Evolutionary conservation across 2,888 invertebrate species (phyloP), one percentile per base, ranked within the genome.

Genomic region (Dolichomitus sp.): DNA sequence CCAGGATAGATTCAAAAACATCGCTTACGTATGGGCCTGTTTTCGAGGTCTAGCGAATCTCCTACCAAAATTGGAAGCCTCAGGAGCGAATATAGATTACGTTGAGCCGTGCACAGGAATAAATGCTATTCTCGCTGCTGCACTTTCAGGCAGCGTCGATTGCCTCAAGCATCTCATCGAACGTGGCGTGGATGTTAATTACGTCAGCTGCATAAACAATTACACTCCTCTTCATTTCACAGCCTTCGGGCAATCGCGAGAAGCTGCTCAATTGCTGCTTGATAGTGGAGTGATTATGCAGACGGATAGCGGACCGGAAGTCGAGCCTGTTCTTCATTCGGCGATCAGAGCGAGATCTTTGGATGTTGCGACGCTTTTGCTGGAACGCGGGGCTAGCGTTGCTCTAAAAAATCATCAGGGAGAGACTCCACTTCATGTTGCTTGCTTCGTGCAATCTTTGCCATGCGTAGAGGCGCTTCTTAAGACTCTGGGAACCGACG

Each of bases 21-120:
- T 97, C n/a, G 95, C 96, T 42, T 95, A 97, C 85, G 94, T 97
- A 72, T 98, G 97, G 97, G 95, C 96, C 0, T 96, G 97, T 4
- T 97, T 97, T 89, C 95, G 97, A 68, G 97, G 96, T 87, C 94
- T 97, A 66, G 95, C 95, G 90, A 96, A 97, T 86, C 93, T 97
- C 48, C 92, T 98, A 74, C 96, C 96, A 17, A 95, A 95, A 42
- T 92, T 98, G 42, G 93, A 97, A 68, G 95, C 95, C 45, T 93
- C 95, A 11, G 97, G 97, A n/a, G 97, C 97, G 33, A 96, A 97
- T 84, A 93, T 96, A 37, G 94, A 96, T 81, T 97, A 96, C 91
- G 95, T 95, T 86, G 97, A 97, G 90, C 96, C 97, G 14, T 95
- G 96, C 75, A 95, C 95, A 81, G 97, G 97, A 0, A 94, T 97